These are phyloP conservation scores for Madoqua kirkii DNA, from an alignment of 2,113 vertebrate species.

Conservation along the genomic window DNA sequence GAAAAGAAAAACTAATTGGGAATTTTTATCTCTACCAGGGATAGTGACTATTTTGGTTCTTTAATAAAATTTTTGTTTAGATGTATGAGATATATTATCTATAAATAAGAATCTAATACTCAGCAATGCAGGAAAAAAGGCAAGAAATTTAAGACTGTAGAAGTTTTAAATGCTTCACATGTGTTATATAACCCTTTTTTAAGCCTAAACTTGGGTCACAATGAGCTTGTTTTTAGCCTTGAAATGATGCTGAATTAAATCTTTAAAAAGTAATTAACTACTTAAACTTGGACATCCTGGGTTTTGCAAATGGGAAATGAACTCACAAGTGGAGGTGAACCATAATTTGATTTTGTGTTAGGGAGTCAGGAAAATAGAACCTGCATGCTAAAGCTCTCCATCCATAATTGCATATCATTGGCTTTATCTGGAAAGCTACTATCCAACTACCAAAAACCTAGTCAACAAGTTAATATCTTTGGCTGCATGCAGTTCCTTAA, in stretches of 20 bases:
- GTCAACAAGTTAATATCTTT: neutral
- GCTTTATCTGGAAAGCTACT: neutral
- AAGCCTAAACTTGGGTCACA: neutral
- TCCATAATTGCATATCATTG: neutral
- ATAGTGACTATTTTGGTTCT: neutral
- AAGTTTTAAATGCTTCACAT: neutral
- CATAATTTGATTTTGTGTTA: neutral
- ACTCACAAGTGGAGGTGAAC: neutral
- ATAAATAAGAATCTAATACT: neutral
- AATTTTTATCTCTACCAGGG: neutral
- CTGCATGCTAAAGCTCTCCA: neutral
- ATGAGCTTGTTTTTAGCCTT: neutral
- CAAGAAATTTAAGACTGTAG: neutral
- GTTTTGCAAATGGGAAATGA: neutral
- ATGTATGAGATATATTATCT: neutral
- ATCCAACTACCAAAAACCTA: neutral
- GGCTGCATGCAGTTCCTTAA: neutral
- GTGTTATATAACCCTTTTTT: neutral
- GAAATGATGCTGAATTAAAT: neutral
- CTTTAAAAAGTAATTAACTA: neutral
- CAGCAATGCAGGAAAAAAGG: neutral
- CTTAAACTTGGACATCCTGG: neutral
- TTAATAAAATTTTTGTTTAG: neutral
- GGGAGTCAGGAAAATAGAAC: neutral
- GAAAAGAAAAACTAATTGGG: neutral